Percentiles rank a stretch among this genome's conserved stretches.
These are phyloP conservation scores for Falco punctatus DNA, from an alignment of 2,113 vertebrate genomes.

Conservation along the genomic window DNA sequence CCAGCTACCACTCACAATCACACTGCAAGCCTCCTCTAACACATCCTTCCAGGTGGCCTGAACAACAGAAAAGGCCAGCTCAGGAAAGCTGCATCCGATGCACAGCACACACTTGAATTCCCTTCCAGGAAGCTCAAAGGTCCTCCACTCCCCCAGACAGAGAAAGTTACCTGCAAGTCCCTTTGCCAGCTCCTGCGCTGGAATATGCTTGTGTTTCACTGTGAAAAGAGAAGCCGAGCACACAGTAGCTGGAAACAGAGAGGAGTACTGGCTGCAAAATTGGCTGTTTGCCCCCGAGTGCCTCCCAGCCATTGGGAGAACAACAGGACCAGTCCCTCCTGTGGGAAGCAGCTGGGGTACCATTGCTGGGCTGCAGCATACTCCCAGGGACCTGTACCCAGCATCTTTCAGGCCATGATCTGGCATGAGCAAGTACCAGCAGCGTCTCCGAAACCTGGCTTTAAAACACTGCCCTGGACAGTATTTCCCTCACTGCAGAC, in stretches of 20 bases:
- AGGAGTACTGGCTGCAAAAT: not conserved
- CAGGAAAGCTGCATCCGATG: not conserved
- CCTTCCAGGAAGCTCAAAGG: not conserved
- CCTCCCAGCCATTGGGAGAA: not conserved
- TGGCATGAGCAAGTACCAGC: not conserved
- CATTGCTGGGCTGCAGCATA: not conserved
- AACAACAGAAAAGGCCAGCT: not conserved
- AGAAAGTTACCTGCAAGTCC: not conserved
- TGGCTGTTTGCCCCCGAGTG: not conserved
- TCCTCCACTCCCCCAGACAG: not conserved
- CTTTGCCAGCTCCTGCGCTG: not conserved
- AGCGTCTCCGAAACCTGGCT: not conserved
- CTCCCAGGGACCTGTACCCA: not conserved
- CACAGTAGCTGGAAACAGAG: not conserved
- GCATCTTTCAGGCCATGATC: not conserved
- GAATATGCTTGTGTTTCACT: not conserved
- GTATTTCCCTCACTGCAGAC: not conserved
- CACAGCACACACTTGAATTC: not conserved
- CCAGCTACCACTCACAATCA: not conserved
- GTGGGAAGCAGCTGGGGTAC: not conserved
- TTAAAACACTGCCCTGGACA: not conserved
- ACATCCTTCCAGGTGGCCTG: slow-evolving; percentile 50
- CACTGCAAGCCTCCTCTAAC: not conserved
- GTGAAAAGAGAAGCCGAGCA: not conserved
- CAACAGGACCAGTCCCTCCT: not conserved